phyloP scores from a whole-genome alignment of 2,113 vertebrate genomes.

The Sinocyclocheilus maitianheensis region DNA sequence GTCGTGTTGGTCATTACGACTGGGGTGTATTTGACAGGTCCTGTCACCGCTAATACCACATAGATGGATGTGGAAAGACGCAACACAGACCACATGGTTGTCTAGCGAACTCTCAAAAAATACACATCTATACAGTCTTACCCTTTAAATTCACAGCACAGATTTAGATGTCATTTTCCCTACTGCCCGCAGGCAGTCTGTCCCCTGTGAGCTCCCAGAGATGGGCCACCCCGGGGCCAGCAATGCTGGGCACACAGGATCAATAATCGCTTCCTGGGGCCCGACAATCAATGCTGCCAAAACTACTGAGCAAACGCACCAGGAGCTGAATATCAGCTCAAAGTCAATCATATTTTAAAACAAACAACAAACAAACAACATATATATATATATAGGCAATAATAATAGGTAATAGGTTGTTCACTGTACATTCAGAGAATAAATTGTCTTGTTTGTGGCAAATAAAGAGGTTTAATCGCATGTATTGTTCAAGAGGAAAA shows the following conservation, averaged over 20 bases:
- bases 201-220: constrained; percentile 61
- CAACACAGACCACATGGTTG: neutral
- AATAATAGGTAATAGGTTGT: too few relatives aligned
- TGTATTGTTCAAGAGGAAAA: too few relatives aligned
- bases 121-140: neutral
- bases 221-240: constrained; percentile 71
- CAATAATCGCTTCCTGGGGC: constrained; percentile 56
- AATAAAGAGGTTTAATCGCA: too few relatives aligned
- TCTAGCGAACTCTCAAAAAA: neutral
- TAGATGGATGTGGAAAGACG: neutral
- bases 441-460: too few relatives aligned
- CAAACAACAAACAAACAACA: too few relatives aligned
- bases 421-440: too few relatives aligned
- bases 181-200: constrained; percentile 67
- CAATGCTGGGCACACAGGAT: constrained; percentile 50
- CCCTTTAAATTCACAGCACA: neutral
- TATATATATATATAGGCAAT: too few relatives aligned
- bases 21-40: constrained; percentile 20
- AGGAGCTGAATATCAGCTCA: neutral
- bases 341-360: too few relatives aligned
- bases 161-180: neutral
- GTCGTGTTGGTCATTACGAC: constrained; percentile 44
- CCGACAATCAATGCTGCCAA: constrained; percentile 42
- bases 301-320: neutral
- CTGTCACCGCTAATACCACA: constrained; percentile 5